phyloP scores from a whole-genome alignment of 2,888 invertebrate species.

The Tuta absoluta region DNA sequence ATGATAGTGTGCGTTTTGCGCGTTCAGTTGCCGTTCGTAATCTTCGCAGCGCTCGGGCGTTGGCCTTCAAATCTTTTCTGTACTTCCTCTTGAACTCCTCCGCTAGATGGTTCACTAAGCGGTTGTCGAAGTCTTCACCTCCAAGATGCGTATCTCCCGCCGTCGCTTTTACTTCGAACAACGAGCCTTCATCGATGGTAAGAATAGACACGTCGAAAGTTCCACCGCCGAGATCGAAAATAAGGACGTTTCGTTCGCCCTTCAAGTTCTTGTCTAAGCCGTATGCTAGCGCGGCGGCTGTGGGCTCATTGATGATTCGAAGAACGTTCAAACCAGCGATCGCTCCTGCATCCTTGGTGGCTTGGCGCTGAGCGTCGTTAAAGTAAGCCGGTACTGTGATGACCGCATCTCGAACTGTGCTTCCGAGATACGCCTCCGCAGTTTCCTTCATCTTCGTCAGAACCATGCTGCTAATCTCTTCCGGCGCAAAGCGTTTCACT shows the following conservation, averaged over 20 bases:
- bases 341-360: constrained; percentile 84
- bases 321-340: constrained; percentile 90
- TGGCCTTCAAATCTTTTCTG: constrained; percentile 81
- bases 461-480: constrained; percentile 84
- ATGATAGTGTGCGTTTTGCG: constrained; percentile 85
- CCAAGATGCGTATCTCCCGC: constrained; percentile 88
- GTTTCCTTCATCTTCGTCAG: constrained; percentile 87
- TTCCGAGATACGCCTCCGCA: constrained; percentile 83
- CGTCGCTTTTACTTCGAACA: constrained; percentile 86
- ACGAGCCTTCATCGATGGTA: constrained; percentile 88
- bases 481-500: constrained; percentile 79
- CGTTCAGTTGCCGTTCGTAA: constrained; percentile 85
- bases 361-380: constrained; percentile 84
- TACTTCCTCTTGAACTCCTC: constrained; percentile 84
- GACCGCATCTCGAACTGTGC: constrained; percentile 82
- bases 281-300: constrained; percentile 88
- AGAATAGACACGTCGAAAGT: constrained; percentile 93
- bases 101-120: constrained; percentile 79
- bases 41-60: constrained; percentile 82
- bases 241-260: constrained; percentile 83
- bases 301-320: constrained; percentile 91
- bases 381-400: constrained; percentile 87
- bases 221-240: constrained; percentile 86
- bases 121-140: constrained; percentile 82
- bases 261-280: constrained; percentile 85